These are phyloP conservation scores for Hydraecia micacea DNA, from an alignment of 2,888 invertebrate genomes.

Conservation along the genomic window DNA sequence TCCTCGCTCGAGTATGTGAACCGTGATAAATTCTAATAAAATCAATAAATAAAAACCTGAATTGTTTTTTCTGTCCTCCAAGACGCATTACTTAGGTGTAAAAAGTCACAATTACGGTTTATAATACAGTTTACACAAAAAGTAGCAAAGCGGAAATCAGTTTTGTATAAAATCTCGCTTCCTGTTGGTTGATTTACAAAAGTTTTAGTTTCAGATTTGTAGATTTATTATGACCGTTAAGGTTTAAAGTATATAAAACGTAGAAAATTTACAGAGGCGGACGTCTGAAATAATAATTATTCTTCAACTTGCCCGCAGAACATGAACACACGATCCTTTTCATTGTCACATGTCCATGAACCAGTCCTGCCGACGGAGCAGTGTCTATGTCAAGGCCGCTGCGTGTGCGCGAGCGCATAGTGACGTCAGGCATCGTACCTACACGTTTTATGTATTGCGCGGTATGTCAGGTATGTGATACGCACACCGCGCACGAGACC, in stretches of 20 bases:
- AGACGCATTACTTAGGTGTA: background rate
- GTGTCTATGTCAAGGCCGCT: constrained; percentile 66
- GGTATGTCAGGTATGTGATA: constrained; percentile 20
- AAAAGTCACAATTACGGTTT: background rate
- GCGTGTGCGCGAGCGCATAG: constrained; percentile 29
- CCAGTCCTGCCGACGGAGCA: constrained; percentile 34
- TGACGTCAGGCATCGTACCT: constrained; percentile 33
- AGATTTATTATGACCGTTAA: background rate
- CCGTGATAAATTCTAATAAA: background rate
- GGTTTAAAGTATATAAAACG: too few relatives aligned
- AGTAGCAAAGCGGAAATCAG: constrained; percentile 11
- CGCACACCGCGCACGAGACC: constrained; percentile 1
- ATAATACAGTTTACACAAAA: background rate
- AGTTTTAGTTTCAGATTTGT: background rate
- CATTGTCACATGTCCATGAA: constrained; percentile 53
- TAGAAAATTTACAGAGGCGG: too few relatives aligned
- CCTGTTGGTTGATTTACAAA: constrained; percentile 1
- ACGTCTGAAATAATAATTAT: too few relatives aligned
- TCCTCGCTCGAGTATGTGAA: background rate
- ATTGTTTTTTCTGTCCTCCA: background rate
- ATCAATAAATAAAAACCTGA: background rate
- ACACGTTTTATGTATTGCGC: constrained; percentile 38
- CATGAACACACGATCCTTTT: constrained; percentile 9
- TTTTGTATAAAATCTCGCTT: constrained; percentile 2
- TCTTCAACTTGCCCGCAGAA: too few relatives aligned